A percentile compares a stretch with the other conserved stretches of the same genome.
Evolutionary conservation across 2,888 invertebrate species (phyloP).

Genomic region (Andrena camellia): DNA sequence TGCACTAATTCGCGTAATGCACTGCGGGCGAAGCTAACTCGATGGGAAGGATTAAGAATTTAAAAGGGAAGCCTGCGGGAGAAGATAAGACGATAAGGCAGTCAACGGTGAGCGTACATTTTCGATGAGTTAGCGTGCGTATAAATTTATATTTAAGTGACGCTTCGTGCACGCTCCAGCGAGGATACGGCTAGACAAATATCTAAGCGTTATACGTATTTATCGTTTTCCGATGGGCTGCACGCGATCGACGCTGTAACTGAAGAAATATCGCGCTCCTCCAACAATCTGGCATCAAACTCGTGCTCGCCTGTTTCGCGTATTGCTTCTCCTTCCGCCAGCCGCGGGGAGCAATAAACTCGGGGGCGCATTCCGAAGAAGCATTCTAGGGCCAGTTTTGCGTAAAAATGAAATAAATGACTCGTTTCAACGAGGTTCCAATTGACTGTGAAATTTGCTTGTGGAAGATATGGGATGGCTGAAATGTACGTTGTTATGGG

Average conservation of each 20-base stretch:
- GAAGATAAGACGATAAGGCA: too few relatives aligned
- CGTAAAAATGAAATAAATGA: slow-evolving; percentile 10
- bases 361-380: neutral
- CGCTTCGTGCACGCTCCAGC: too few relatives aligned
- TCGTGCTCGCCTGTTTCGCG: slow-evolving; percentile 7
- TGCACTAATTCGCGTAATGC: too few relatives aligned
- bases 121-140: too few relatives aligned
- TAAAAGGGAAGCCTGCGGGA: too few relatives aligned
- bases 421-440: neutral
- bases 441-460: neutral
- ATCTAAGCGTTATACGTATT: slow-evolving; percentile 39
- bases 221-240: slow-evolving; percentile 46
- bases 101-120: too few relatives aligned
- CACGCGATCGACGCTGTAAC: slow-evolving; percentile 15
- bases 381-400: neutral
- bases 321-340: slow-evolving; percentile 11
- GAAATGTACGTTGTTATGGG: neutral
- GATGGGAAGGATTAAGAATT: too few relatives aligned
- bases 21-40: too few relatives aligned
- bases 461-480: neutral
- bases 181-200: slow-evolving; percentile 19
- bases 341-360: slow-evolving; percentile 17
- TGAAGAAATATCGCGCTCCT: slow-evolving; percentile 28
- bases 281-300: slow-evolving; percentile 12
- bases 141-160: too few relatives aligned